These are phyloP conservation scores for Aphelinus certus DNA, from an alignment of 1,140 invertebrate genomes.

Conservation along the genomic window DNA sequence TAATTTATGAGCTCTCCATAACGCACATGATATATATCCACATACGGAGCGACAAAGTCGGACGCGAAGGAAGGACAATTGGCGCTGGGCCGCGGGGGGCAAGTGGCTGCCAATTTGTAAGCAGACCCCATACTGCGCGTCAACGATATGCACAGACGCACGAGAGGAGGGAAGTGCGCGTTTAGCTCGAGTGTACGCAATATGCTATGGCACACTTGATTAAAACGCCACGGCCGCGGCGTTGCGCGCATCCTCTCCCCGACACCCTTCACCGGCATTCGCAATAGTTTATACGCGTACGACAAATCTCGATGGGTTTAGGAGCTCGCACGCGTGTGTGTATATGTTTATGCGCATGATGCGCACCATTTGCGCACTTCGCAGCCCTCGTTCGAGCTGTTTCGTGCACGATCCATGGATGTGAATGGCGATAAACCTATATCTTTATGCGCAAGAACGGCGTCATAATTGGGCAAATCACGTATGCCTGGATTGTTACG, in stretches of 20 bases:
- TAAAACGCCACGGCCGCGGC: constrained; percentile 48
- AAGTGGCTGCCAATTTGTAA: constrained; percentile 56
- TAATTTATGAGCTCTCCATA: constrained; percentile 32
- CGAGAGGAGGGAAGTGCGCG: constrained; percentile 27
- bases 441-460: background rate
- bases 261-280: background rate
- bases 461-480: background rate
- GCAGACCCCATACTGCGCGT: constrained; percentile 51
- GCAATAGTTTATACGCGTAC: background rate
- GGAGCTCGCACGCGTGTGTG: background rate
- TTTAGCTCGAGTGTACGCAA: constrained; percentile 53
- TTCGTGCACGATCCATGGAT: background rate
- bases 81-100: constrained; percentile 45
- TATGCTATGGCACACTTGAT: constrained; percentile 57
- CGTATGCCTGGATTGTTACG: no score
- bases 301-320: constrained; percentile 6
- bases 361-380: background rate
- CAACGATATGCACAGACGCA: constrained; percentile 30
- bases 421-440: background rate
- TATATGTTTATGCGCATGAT: background rate
- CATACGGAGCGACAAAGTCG: background rate
- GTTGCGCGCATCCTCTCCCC: constrained; percentile 41
- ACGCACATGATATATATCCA: background rate
- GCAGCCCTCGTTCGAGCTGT: background rate
- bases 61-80: constrained; percentile 23